phyloP scores from a whole-genome alignment of 2,797 vertebrate genomes.

The Momotus momota region DNA sequence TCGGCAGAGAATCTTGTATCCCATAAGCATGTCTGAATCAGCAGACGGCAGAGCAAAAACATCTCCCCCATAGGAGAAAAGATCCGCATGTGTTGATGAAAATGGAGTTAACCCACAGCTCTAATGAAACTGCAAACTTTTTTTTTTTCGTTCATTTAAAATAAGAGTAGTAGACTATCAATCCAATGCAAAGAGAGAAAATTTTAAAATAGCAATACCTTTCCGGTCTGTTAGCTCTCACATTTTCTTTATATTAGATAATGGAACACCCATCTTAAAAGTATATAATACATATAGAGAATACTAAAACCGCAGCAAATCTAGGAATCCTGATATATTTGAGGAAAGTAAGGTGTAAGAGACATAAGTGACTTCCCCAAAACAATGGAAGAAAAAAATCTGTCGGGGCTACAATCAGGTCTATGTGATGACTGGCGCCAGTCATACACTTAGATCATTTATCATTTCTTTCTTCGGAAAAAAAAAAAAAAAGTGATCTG shows the following conservation, averaged over 20 bases:
- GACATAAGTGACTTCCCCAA: neutral
- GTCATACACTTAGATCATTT: neutral
- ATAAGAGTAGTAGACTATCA: neutral
- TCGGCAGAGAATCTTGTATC: neutral
- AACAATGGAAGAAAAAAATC: neutral
- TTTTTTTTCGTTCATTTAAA: neutral
- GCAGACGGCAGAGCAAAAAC: neutral
- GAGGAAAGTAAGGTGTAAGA: neutral
- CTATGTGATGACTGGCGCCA: neutral
- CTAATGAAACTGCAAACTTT: neutral
- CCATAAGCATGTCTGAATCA: neutral
- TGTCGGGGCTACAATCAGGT: accelerated
- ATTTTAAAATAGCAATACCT: neutral
- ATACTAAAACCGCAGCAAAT: neutral
- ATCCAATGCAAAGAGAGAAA: neutral
- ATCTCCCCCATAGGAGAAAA: neutral
- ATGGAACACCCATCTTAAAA: neutral
- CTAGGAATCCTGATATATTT: neutral
- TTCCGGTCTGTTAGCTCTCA: neutral
- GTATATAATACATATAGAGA: neutral
- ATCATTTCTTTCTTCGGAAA: neutral
- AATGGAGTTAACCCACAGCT: neutral
- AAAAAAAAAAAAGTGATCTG: accelerated
- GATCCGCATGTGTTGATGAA: neutral
- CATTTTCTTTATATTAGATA: neutral